Evolutionary conservation across 2,797 vertebrate species (phyloP).

Genomic region (Danio choprae): DNA sequence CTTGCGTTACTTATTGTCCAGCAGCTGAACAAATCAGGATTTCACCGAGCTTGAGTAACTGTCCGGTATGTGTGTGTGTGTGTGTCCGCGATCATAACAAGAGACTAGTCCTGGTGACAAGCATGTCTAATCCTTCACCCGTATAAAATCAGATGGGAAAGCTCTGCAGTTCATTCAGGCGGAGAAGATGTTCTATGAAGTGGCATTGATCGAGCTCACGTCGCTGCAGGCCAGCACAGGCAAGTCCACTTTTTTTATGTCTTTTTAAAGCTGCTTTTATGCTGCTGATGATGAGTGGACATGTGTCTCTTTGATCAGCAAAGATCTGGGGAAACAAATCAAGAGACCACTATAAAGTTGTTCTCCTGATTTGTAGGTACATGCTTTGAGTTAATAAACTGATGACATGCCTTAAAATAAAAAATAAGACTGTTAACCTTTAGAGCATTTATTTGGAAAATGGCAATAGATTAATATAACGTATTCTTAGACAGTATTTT

Average conservation of each 20-base stretch:
- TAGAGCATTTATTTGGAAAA: too few species aligned
- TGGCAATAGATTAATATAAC: too few species aligned
- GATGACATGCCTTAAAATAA: too few species aligned
- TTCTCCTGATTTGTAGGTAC: neutral
- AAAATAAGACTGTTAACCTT: too few species aligned
- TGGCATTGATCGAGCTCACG: conserved; percentile 79
- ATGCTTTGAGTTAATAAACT: too few species aligned
- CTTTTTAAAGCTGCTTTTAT: conserved; percentile 19
- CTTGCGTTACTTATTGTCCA: neutral
- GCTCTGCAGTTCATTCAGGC: conserved; percentile 79
- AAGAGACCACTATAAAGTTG: neutral
- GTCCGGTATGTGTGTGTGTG: conserved; percentile 18
- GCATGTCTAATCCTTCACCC: conserved; percentile 76
- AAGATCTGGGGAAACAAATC: neutral
- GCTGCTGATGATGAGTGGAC: neutral
- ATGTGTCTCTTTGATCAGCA: neutral
- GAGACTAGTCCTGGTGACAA: conserved; percentile 70
- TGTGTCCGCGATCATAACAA: conserved; percentile 60
- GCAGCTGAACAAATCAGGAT: conserved; percentile 29
- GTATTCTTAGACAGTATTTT: too few species aligned
- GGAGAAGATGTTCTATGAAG: conserved; percentile 85
- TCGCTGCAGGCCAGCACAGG: conserved; percentile 77
- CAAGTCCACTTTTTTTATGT: conserved; percentile 70
- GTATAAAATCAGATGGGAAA: conserved; percentile 82
- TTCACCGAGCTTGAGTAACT: conserved; percentile 65